Percentiles rank a stretch among this genome's conserved stretches.
Conservation (phyloP, 2,797 vertebrate species). For the Ctenopoma kingsleyae region DNA sequence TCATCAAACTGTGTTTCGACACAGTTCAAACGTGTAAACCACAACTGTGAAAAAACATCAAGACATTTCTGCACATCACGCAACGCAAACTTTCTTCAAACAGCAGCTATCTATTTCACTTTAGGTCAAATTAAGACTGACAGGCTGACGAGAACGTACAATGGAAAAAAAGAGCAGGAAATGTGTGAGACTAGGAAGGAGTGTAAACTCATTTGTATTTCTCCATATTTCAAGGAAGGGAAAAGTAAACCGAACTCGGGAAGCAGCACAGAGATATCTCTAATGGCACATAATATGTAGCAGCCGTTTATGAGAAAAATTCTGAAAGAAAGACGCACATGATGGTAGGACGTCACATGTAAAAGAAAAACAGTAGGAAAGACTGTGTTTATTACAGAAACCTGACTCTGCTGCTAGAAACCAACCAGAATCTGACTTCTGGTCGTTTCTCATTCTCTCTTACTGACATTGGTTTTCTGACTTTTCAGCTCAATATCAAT, state of each 20-base stretch:
- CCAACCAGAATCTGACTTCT: conserved; percentile 4
- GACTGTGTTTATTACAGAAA: conserved; percentile 5
- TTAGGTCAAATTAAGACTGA: conserved; percentile 1
- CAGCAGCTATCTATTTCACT: conserved; percentile 12
- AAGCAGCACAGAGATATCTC: conserved; percentile 21
- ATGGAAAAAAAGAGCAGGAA: background rate
- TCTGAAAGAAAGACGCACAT: conserved; percentile 27
- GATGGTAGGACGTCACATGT: conserved; percentile 45
- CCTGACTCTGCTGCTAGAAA: conserved; percentile 13
- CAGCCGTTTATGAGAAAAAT: conserved; percentile 37
- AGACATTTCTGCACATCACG: conserved; percentile 45
- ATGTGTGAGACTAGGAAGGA: background rate
- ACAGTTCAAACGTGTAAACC: conserved; percentile 29
- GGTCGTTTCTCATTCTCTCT: background rate
- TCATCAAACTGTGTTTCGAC: conserved; percentile 16
- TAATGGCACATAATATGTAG: conserved; percentile 66
- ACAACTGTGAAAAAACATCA: conserved; percentile 24
- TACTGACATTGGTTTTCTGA: background rate
- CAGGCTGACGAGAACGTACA: background rate
- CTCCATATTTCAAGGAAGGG: background rate
- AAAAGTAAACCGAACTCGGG: background rate
- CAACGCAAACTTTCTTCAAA: conserved; percentile 11
- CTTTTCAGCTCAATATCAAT: conserved; percentile 12
- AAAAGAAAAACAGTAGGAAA: conserved; percentile 10
- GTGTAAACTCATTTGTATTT: background rate